A percentile compares a stretch with the other conserved stretches of the same genome.
Evolutionary conservation across 2,888 invertebrate species (phyloP).

Genomic region (Thera britannica): DNA sequence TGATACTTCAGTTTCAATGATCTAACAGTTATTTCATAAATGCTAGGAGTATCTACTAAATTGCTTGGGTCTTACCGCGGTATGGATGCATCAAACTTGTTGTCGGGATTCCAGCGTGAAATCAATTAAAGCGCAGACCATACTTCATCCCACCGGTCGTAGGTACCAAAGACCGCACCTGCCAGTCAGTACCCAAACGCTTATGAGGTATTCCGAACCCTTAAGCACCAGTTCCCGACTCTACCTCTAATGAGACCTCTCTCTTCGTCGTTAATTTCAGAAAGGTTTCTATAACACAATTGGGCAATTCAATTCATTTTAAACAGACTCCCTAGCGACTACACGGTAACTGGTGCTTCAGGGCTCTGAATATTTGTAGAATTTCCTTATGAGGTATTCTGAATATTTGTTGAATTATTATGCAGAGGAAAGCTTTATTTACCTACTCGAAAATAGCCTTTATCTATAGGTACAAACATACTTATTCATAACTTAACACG

Average conservation of each 20-base stretch:
- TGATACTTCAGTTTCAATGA: no score
- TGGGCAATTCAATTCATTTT: background rate
- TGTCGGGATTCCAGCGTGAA: constrained; percentile 34
- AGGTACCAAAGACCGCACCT: constrained; percentile 4
- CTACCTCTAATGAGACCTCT: background rate
- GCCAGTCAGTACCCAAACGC: background rate
- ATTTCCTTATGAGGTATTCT: constrained; percentile 5
- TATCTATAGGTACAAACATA: no score
- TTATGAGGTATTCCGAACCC: constrained; percentile 11
- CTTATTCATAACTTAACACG: no score
- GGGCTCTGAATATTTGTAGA: constrained; percentile 2
- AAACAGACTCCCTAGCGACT: background rate
- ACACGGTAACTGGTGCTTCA: background rate
- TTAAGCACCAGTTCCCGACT: constrained; percentile 1
- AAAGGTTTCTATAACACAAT: background rate
- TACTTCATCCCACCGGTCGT: constrained; percentile 13
- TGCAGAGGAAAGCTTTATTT: constrained; percentile 3
- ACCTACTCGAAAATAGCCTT: background rate
- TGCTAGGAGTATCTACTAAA: constrained; percentile 7
- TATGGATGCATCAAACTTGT: constrained; percentile 27
- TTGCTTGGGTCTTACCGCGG: constrained; percentile 9
- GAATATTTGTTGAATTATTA: constrained; percentile 6
- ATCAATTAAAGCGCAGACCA: constrained; percentile 35
- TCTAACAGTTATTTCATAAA: no score
- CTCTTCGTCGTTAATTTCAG: constrained; percentile 1